phyloP scores from a whole-genome alignment of 37 sponge, comb jelly and placozoan genomes.

The Beroe forskalii region DNA sequence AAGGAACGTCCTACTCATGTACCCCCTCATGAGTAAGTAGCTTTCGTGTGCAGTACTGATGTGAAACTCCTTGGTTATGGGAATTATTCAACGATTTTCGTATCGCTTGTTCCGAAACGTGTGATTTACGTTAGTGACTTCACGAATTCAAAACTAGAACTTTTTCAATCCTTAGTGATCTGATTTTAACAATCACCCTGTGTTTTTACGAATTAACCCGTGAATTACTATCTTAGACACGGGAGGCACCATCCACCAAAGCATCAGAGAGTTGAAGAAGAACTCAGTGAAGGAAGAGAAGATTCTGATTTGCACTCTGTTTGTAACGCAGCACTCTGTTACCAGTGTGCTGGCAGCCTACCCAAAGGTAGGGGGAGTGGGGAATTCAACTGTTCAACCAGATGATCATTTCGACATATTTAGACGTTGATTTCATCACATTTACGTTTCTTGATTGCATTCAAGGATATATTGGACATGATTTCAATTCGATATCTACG shows the following conservation, averaged over 20 bases:
- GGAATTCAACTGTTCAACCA: background rate
- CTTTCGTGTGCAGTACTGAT: background rate
- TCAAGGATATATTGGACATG: too few species aligned
- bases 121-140: too few species aligned
- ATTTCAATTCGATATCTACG: too few species aligned
- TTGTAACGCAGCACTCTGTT: conserved; percentile 69
- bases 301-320: conserved; percentile 77
- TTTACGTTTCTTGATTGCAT: too few species aligned
- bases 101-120: too few species aligned
- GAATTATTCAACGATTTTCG: too few species aligned
- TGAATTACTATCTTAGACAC: conserved; percentile 70
- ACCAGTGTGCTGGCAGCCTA: background rate
- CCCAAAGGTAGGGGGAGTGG: background rate
- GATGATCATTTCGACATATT: background rate
- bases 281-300: conserved; percentile 79
- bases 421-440: too few species aligned
- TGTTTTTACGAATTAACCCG: background rate
- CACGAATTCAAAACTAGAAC: too few species aligned
- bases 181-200: too few species aligned
- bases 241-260: conserved; percentile 77
- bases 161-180: too few species aligned
- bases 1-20: conserved; percentile 81
- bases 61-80: too few species aligned
- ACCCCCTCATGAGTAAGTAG: conserved; percentile 81
- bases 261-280: conserved; percentile 80